phyloP scores from a whole-genome alignment of 1,140 invertebrate genomes.

The Pseudomyrmex cubaensis region DNA sequence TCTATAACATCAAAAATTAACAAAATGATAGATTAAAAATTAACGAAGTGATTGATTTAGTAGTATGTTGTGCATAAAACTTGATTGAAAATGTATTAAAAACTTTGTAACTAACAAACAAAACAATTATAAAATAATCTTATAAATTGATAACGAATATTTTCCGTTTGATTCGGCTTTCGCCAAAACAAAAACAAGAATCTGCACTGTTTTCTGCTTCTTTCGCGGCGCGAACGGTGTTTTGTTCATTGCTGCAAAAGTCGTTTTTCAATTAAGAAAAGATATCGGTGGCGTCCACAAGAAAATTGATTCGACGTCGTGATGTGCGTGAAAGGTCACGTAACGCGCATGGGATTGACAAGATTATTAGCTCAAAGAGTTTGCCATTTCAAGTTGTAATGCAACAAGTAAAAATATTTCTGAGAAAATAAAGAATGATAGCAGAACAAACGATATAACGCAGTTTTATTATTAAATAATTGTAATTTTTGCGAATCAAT shows the following conservation, averaged over 20 bases:
- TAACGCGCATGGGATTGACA: slow-evolving; percentile 44
- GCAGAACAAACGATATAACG: slow-evolving; percentile 35
- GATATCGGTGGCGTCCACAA: slow-evolving; percentile 33
- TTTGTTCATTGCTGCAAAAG: slow-evolving; percentile 14
- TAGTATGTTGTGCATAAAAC: neutral
- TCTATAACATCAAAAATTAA: too few relatives aligned
- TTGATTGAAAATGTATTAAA: neutral
- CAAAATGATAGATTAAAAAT: too few relatives aligned
- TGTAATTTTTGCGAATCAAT: slow-evolving; percentile 44
- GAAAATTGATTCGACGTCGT: slow-evolving; percentile 51
- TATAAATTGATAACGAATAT: neutral
- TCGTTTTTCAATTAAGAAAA: slow-evolving; percentile 58
- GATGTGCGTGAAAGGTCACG: slow-evolving; percentile 56
- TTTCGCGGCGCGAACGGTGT: slow-evolving; percentile 9
- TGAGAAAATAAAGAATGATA: slow-evolving; percentile 2
- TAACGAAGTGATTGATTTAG: too few relatives aligned
- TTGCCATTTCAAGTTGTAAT: slow-evolving; percentile 55
- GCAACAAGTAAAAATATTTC: slow-evolving; percentile 60
- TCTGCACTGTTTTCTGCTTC: slow-evolving; percentile 32
- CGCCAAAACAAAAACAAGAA: slow-evolving; percentile 41
- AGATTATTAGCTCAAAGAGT: slow-evolving; percentile 50
- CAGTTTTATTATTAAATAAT: slow-evolving; percentile 49
- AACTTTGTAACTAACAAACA: neutral
- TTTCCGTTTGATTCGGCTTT: slow-evolving; percentile 42
- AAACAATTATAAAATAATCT: too few relatives aligned